These are phyloP conservation scores for Pterocles burchelli DNA, from an alignment of 2,113 vertebrate species.

Conservation along the genomic window DNA sequence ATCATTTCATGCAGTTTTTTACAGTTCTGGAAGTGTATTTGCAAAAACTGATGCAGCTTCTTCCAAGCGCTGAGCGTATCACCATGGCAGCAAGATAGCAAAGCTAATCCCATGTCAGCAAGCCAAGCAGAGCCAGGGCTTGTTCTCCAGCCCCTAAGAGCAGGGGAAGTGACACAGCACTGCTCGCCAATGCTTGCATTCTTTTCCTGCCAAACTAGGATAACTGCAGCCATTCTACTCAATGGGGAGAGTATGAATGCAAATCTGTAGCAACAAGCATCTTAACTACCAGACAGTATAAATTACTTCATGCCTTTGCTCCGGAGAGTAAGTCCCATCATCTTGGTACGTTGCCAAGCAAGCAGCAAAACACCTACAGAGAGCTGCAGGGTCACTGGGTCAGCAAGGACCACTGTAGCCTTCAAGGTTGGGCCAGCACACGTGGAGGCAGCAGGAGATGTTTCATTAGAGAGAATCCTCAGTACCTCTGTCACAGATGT, in stretches of 20 bases:
- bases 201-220: not conserved
- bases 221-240: not conserved
- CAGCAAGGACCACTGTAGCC: fast-evolving
- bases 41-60: not conserved
- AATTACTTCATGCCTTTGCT: not conserved
- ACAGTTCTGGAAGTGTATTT: not conserved
- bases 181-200: fast-evolving
- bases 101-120: not conserved
- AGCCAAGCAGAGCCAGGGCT: not conserved
- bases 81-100: not conserved
- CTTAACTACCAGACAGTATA: not conserved
- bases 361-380: not conserved
- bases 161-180: not conserved
- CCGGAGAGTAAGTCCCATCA: not conserved
- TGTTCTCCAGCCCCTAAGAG: fast-evolving
- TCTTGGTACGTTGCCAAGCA: fast-evolving
- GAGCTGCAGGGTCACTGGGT: not conserved
- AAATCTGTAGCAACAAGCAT: not conserved
- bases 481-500: not conserved
- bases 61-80: not conserved
- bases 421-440: not conserved
- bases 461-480: not conserved
- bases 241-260: not conserved
- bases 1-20: not conserved
- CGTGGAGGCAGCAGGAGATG: not conserved